phyloP scores from a whole-genome alignment of 2,797 vertebrate genomes.

The Toxotes lorentzi region DNA sequence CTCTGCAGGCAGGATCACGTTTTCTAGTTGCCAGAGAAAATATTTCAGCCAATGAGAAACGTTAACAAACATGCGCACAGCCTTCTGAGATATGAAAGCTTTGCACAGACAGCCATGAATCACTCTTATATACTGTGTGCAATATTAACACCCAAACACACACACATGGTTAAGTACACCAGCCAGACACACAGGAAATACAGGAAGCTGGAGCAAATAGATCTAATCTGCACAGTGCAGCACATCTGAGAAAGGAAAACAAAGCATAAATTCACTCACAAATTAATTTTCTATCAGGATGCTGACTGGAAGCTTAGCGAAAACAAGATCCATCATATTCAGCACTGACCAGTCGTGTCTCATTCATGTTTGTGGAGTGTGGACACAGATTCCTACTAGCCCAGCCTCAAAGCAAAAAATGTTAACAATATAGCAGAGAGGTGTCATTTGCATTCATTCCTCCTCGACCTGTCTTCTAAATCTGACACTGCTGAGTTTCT shows the following conservation, averaged over 20 bases:
- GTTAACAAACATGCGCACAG: slow-evolving; percentile 35
- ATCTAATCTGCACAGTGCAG: slow-evolving; percentile 50
- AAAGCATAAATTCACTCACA: slow-evolving; percentile 41
- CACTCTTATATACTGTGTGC: slow-evolving; percentile 28
- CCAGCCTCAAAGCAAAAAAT: slow-evolving; percentile 12
- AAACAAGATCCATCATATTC: slow-evolving; percentile 42
- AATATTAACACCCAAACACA: slow-evolving; percentile 7
- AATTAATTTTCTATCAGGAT: slow-evolving; percentile 35
- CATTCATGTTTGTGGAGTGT: slow-evolving; percentile 3
- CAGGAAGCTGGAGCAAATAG: slow-evolving; percentile 47
- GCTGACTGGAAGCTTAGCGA: slow-evolving; percentile 15
- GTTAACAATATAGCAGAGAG: neutral
- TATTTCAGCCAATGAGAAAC: slow-evolving; percentile 81
- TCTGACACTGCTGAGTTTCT: slow-evolving; percentile 1
- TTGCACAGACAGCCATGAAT: slow-evolving; percentile 49
- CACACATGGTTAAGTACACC: slow-evolving; percentile 31
- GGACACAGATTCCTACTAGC: neutral
- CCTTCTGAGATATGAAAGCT: slow-evolving; percentile 40
- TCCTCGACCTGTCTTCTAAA: neutral
- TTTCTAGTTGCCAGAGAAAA: slow-evolving; percentile 83
- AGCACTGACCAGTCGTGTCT: neutral
- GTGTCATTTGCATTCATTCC: slow-evolving; percentile 11
- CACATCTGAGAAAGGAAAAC: slow-evolving; percentile 39
- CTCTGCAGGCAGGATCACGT: slow-evolving; percentile 88
- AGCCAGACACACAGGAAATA: slow-evolving; percentile 49